Evolutionary conservation across 2,797 vertebrate genomes (phyloP).

Genomic region (Sebastes aleutianus): DNA sequence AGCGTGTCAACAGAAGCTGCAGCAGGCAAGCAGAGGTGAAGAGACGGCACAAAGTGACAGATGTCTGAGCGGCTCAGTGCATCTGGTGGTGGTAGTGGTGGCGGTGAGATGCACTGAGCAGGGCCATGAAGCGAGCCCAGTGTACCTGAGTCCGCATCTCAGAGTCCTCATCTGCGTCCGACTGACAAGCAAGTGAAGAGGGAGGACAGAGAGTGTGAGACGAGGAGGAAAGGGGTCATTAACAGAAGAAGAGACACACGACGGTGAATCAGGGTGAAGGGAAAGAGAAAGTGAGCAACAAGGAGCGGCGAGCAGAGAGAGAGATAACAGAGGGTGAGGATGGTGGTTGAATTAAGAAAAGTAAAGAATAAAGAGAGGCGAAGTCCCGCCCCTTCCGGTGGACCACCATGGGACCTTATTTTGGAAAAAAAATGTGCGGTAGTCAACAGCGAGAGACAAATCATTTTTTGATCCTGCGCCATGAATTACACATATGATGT

Average conservation of each 20-base stretch:
- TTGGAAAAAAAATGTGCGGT: no score
- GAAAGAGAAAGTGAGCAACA: background rate
- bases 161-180: conserved; percentile 95
- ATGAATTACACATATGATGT: no score
- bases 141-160: conserved; percentile 94
- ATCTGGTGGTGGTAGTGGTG: conserved; percentile 14
- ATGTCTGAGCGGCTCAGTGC: conserved; percentile 62
- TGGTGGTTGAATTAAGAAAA: background rate
- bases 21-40: conserved; percentile 32
- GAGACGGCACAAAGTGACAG: conserved; percentile 38
- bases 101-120: conserved; percentile 58
- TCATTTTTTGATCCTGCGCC: rapidly evolving
- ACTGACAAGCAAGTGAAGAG: conserved; percentile 82
- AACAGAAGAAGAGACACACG: background rate
- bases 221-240: background rate
- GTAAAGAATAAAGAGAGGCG: background rate
- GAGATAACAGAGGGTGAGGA: background rate
- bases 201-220: conserved; percentile 67
- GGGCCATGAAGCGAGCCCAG: conserved; percentile 41
- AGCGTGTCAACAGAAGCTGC: conserved; percentile 20
- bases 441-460: no score
- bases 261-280: background rate
- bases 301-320: conserved; percentile 8
- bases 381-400: no score
- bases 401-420: no score